These are phyloP conservation scores for Aporophyla lueneburgensis DNA, from an alignment of 2,888 invertebrate genomes.

Conservation along the genomic window DNA sequence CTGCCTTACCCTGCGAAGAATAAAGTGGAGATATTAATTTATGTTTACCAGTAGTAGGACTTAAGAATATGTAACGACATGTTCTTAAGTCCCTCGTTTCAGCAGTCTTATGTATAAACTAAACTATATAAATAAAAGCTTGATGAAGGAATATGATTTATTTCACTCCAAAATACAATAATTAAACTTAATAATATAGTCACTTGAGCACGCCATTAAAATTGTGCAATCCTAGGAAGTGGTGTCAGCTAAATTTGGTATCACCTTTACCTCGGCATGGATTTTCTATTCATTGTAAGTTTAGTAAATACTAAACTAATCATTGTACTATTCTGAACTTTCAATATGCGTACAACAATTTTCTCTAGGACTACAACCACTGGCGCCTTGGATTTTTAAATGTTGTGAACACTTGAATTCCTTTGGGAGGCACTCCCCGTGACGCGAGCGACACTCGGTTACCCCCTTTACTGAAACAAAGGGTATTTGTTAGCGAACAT, in stretches of 20 bases:
- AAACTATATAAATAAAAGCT: neutral
- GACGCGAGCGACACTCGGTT: constrained; percentile 7
- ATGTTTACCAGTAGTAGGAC: no score
- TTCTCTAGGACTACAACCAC: constrained; percentile 17
- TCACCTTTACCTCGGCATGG: neutral
- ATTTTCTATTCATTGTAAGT: neutral
- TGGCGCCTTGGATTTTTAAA: neutral
- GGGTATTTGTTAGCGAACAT: constrained; percentile 13
- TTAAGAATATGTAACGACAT: no score
- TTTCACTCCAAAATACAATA: neutral
- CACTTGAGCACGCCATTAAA: neutral
- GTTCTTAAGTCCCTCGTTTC: no score
- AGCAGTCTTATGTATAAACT: no score
- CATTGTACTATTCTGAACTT: neutral
- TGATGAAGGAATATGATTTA: neutral
- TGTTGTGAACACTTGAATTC: neutral
- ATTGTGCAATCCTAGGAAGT: neutral
- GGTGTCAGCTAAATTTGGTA: neutral
- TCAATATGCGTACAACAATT: constrained; percentile 18
- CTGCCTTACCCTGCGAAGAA: no score
- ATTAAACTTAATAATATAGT: neutral
- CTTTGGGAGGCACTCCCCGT: constrained; percentile 25
- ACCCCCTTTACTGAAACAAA: constrained; percentile 48
- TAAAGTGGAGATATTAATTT: no score
- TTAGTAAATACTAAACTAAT: no score